Evolutionary conservation across 2,113 vertebrate genomes (phyloP), one percentile per base, ranked within the genome.

Genomic region (Etheostoma cragini): DNA sequence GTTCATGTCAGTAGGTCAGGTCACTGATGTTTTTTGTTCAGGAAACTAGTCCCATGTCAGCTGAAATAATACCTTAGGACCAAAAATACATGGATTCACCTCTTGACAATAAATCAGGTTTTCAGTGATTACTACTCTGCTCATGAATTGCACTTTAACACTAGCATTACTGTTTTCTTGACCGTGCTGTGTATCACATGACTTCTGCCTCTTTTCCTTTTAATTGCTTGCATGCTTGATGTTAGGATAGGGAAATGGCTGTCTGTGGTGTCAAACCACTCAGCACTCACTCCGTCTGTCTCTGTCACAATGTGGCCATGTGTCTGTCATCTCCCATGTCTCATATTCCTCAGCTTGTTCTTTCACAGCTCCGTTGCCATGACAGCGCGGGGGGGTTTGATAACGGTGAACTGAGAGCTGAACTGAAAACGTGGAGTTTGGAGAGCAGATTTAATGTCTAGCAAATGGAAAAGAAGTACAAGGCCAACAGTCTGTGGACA

Each of bases 321-420:
- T 91, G 92, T 90, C 89, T 87, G 88, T 93, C 89, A 87, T 91
- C 79, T 88, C 78, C 69, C 79, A 72, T 85, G 78, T 71, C 69
- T 92, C 87, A 85, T 86, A 82, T 87, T 92, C 87, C 88, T 85
- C 83, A 56, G 88, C 86, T 88, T 88, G 87, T 92, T 91, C 84
- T 89, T 91, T 92, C 91, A 92, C 90, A 91, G 89, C 92, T 92
- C 92, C 4, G 93, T 94, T 94, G 89, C 93, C 93, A 94, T 94
- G 92, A 93, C 93, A 83, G 93, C 93, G 80, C 58, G 64, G 82
- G 83, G 80, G 63, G 77, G 84, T 74, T 77, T 66, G 68, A 75
- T 83, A 66, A 77, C 78, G 75, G 82, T 79, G 85, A 88, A 87
- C 75, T 50, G 72, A 74, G 56, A 79, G 84, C 70, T 84, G 78